Percentiles rank a stretch among this genome's conserved stretches.
Conservation (phyloP, 2,888 invertebrate genomes). For the Hydroisotoma schaefferi region DNA sequence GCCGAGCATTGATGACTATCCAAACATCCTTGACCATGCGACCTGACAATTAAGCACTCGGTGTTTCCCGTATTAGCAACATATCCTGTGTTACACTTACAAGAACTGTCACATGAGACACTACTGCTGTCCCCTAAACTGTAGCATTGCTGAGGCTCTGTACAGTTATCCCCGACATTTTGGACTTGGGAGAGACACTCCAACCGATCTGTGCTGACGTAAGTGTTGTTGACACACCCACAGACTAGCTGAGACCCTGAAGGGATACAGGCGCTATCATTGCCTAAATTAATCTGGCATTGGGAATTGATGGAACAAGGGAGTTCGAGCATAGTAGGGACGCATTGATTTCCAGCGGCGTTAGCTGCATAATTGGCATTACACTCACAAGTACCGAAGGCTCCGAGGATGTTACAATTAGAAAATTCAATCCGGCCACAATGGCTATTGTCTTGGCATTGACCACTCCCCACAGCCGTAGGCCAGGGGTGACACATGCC, state of each 20-base stretch:
- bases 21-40: neutral
- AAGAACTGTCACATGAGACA: neutral
- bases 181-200: neutral
- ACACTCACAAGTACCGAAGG: neutral
- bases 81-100: neutral
- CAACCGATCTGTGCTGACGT: neutral
- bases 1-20: neutral
- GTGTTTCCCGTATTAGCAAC: neutral
- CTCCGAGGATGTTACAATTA: neutral
- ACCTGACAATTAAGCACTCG: neutral
- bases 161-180: neutral
- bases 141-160: neutral
- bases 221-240: neutral
- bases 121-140: neutral
- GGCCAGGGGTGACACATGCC: neutral
- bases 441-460: neutral
- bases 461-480: neutral
- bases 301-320: neutral
- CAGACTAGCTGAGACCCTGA: neutral
- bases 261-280: neutral
- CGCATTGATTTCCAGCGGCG: neutral
- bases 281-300: neutral
- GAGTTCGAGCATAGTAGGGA: neutral
- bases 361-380: neutral
- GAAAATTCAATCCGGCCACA: neutral